Conservation (phyloP, 2,888 invertebrate genomes). For the Cancer borealis region DNA sequence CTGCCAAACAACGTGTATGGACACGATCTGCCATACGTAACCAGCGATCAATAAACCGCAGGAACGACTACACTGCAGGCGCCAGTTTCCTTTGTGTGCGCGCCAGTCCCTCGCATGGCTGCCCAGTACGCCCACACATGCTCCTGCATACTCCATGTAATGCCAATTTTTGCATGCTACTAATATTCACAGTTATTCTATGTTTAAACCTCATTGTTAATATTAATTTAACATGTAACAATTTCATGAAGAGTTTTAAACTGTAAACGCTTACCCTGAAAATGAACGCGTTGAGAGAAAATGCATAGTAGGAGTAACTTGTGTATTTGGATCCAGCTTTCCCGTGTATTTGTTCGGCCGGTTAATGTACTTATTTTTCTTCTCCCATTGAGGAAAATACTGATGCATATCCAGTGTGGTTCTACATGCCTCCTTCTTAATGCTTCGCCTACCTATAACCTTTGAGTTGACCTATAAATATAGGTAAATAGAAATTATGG, state of each 20-base stretch:
- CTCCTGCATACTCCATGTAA: background rate
- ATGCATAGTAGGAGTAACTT: background rate
- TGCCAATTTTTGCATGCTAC: background rate
- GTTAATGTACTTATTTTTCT: background rate
- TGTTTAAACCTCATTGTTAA: background rate
- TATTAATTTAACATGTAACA: background rate
- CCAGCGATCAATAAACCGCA: conserved; percentile 40
- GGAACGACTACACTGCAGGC: conserved; percentile 15
- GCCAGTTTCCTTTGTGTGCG: conserved; percentile 35
- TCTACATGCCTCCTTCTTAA: background rate
- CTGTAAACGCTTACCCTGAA: background rate
- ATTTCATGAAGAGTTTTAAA: background rate
- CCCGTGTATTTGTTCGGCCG: background rate
- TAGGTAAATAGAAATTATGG: background rate
- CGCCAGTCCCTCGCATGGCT: background rate
- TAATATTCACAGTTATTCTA: background rate
- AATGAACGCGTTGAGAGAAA: background rate
- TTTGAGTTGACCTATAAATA: background rate
- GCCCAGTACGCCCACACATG: background rate
- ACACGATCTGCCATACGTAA: background rate
- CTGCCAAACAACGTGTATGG: conserved; percentile 6
- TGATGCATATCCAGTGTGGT: background rate
- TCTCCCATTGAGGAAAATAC: background rate
- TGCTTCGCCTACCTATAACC: background rate
- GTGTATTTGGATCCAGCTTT: background rate